Percentiles rank a stretch among this genome's conserved stretches.
phyloP scores from a whole-genome alignment of 2,888 invertebrate genomes.

The Lutraria lutraria region DNA sequence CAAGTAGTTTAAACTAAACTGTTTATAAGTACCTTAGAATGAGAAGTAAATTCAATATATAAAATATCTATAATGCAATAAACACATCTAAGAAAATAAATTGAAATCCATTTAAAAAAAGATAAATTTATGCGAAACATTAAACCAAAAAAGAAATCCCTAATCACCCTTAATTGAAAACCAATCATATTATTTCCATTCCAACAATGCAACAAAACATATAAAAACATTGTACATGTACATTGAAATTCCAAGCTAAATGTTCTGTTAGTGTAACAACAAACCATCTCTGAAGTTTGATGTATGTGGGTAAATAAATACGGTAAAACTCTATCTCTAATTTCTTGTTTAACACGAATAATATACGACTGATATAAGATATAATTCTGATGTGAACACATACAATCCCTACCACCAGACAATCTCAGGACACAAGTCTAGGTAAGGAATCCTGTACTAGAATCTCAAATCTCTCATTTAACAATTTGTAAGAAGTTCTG shows the following conservation, averaged over 20 bases:
- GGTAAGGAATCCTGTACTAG: not conserved
- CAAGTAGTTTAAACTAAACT: no score
- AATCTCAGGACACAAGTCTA: not conserved
- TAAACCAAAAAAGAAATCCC: not conserved
- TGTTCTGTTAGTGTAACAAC: not conserved
- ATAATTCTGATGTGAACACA: not conserved
- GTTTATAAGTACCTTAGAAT: no score
- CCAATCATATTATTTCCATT: not conserved
- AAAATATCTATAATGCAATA: no score
- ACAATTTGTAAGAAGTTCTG: not conserved
- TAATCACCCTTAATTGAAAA: not conserved
- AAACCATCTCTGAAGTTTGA: not conserved
- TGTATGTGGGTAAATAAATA: not conserved
- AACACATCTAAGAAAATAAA: no score
- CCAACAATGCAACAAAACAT: slow-evolving; percentile 2
- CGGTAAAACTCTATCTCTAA: slow-evolving; percentile 12
- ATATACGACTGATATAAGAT: not conserved
- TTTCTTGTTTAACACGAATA: slow-evolving; percentile 6
- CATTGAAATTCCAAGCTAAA: not conserved
- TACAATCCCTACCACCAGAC: not conserved
- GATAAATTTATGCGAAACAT: not conserved
- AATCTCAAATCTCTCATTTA: not conserved
- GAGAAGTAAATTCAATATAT: no score
- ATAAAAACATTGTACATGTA: not conserved
- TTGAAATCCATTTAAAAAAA: no score